Base-by-base conservation (phyloP, 2,113 vertebrate species). In the Nipponia nippon region DNA sequence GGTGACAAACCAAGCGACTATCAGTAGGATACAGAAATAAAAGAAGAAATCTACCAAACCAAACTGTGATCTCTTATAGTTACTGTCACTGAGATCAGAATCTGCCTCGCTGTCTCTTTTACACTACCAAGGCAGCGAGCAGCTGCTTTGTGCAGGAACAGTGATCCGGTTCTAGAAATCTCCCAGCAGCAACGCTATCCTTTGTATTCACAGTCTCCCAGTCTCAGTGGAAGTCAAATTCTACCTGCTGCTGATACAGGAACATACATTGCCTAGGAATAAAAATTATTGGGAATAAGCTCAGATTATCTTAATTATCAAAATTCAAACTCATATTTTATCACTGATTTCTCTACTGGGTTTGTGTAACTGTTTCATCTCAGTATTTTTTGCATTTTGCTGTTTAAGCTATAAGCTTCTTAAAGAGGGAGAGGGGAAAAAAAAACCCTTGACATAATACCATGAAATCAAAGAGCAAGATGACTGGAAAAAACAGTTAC, bases 401-500 rank as follows among this genome's bases (percentile, higher is more conserved):
- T 87, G 65, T 90, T 96, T 82, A 93, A 96, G 71, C 32, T 92
- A 69, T 97, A 90, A 97, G 95, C 93, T 95, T 83, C 91, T 97
- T 95, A 93, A 79, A 76, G 38, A 32, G 59, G 8, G 32, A n/a
- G 40, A 63, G 85, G n/a, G 62, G 32, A 6, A 19, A 66, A 81
- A 80, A 80, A 93, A 91, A 53, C 61, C 90, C 90, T 94, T 96
- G 95, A 98, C 96, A 97, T 97, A 96, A 98, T 97, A 96, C 97
- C 93, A 95, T 90, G 91, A 96, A 98, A 98, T 97, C 98, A 98
- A 97, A 98, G 96, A 97, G 95, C 96, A 96, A 95, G 91, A 90
- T 89, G 30, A 95, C 92, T 84, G 83, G 55, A 85, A 91, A 89
- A 96, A 96, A 89, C 65, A 90, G 97, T 96, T 97, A 90, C 98